These are phyloP conservation scores for Spilogale gracilis DNA, from an alignment of 2,113 vertebrate genomes.

Conservation along the genomic window DNA sequence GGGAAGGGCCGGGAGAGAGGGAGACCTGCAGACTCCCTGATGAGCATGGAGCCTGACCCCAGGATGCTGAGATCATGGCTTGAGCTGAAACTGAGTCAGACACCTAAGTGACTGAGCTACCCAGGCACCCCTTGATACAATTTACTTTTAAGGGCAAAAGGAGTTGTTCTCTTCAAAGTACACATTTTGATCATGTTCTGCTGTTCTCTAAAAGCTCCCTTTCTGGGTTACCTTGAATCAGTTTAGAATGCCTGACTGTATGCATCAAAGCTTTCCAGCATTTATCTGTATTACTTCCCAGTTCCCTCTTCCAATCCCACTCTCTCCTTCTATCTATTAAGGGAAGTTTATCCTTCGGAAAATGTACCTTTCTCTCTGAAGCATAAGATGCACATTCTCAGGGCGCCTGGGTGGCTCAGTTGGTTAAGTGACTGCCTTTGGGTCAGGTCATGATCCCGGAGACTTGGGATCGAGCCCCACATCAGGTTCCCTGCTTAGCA, in stretches of 20 bases:
- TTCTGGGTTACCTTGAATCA: not conserved
- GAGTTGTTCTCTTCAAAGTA: not conserved
- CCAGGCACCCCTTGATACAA: not conserved
- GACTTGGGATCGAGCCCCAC: too few relatives aligned
- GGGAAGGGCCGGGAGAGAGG: not conserved
- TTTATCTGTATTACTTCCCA: not conserved
- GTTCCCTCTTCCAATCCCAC: not conserved
- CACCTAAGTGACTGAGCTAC: not conserved
- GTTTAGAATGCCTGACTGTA: not conserved
- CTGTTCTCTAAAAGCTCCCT: not conserved
- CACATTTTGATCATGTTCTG: not conserved
- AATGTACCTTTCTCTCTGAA: not conserved
- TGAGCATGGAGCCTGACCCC: not conserved
- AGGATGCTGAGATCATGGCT: not conserved
- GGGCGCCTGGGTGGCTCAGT: too few relatives aligned
- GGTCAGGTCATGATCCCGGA: too few relatives aligned
- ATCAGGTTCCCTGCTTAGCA: too few relatives aligned
- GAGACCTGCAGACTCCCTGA: not conserved
- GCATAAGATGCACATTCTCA: not conserved
- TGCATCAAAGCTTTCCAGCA: not conserved
- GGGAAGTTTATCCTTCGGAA: not conserved
- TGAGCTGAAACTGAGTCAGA: not conserved
- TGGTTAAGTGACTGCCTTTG: too few relatives aligned
- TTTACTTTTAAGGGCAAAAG: constrained; percentile 23
- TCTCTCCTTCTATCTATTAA: not conserved